Evolutionary conservation across 2,113 vertebrate genomes (phyloP).

Genomic region (Eidolon helvum): DNA sequence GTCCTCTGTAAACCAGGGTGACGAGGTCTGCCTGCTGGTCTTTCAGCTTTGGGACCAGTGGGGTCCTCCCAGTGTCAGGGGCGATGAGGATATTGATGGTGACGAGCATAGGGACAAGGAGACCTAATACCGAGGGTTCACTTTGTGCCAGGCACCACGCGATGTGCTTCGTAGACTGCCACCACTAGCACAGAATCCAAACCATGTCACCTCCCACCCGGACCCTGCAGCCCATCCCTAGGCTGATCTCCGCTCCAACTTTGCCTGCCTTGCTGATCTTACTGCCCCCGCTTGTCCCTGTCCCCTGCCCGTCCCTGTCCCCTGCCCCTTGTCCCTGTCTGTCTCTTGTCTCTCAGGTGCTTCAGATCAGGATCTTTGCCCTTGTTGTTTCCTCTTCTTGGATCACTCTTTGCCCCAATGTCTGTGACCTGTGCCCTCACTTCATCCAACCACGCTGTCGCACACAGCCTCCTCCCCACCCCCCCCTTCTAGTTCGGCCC

Average conservation of each 20-base stretch:
- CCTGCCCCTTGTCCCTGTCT: background rate
- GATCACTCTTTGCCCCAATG: background rate
- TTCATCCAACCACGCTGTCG: background rate
- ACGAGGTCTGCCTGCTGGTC: background rate
- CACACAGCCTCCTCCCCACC: background rate
- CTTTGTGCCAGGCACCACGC: background rate
- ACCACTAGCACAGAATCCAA: background rate
- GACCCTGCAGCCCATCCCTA: background rate
- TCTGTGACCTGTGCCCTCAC: background rate
- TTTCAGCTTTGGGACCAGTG: background rate
- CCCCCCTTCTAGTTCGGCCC: background rate
- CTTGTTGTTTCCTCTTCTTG: background rate
- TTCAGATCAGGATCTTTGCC: background rate
- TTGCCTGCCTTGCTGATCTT: background rate
- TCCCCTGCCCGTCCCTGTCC: rapidly evolving
- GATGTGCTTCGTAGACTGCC: background rate
- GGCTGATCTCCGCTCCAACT: background rate
- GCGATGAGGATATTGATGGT: background rate
- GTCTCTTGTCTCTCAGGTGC: background rate
- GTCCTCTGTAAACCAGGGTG: background rate
- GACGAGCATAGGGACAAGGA: background rate
- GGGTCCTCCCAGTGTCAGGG: background rate
- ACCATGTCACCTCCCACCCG: rapidly evolving
- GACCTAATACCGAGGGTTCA: background rate
- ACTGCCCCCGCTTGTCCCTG: background rate